A percentile compares a stretch with the other conserved stretches of the same genome.
These are phyloP conservation scores for Aurelia aurita DNA, from an alignment of 30 jellyfish, hydroid and myxozoan species.

Conservation along the genomic window DNA sequence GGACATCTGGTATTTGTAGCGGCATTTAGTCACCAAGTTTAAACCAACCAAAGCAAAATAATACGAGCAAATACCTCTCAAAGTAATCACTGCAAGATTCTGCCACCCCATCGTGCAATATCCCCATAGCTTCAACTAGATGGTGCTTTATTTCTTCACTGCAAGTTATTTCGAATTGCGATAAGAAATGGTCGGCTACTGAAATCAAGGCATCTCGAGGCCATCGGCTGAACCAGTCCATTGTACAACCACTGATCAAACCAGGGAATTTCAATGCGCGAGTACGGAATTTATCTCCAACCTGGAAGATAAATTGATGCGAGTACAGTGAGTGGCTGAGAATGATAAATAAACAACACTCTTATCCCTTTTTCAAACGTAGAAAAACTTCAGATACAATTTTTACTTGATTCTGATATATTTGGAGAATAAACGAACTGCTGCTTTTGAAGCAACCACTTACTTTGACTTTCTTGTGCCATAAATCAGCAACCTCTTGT, in stretches of 20 bases:
- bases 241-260: slow-evolving; percentile 95
- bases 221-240: slow-evolving; percentile 99
- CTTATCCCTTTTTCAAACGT: too few species aligned
- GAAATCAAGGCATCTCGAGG: slow-evolving; percentile 98
- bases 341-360: too few species aligned
- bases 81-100: slow-evolving; percentile 92
- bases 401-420: too few species aligned
- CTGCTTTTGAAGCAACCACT: too few species aligned
- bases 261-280: slow-evolving; percentile 98
- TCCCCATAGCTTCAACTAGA: slow-evolving; percentile 97
- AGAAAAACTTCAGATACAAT: too few species aligned
- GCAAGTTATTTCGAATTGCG: slow-evolving; percentile 91
- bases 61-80: slow-evolving; percentile 91
- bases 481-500: too few species aligned
- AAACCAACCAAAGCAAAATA: too few species aligned
- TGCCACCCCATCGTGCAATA: slow-evolving; percentile 97
- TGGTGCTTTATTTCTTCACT: slow-evolving; percentile 71
- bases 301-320: slow-evolving; percentile 34
- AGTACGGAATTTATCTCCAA: slow-evolving; percentile 94
- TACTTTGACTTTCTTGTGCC: too few species aligned
- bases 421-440: too few species aligned
- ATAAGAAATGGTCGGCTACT: slow-evolving; percentile 95
- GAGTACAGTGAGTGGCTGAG: too few species aligned
- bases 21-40: too few species aligned
- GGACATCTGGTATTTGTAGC: too few species aligned